Conservation (phyloP, 2,888 invertebrate species). For the Microdon myrmicae region DNA sequence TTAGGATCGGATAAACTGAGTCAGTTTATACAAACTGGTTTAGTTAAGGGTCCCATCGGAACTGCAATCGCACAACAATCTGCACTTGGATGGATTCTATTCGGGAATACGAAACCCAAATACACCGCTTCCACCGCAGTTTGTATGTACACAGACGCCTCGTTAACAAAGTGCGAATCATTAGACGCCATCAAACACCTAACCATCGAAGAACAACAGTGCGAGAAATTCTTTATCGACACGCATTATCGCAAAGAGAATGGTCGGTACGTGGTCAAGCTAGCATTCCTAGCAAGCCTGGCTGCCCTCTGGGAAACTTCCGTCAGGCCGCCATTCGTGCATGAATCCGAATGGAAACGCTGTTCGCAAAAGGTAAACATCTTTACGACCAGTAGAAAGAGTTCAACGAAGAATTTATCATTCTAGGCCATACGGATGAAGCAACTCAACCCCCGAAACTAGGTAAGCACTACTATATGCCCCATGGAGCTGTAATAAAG, state of each 20-base stretch:
- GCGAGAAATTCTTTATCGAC: constrained; percentile 25
- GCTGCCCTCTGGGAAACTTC: constrained; percentile 19
- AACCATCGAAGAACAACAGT: constrained; percentile 24
- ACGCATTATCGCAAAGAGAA: constrained; percentile 11
- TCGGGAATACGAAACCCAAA: neutral
- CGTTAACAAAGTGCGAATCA: constrained; percentile 24
- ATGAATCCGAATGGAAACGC: constrained; percentile 19
- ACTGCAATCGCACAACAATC: constrained; percentile 27
- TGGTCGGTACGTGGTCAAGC: constrained; percentile 27
- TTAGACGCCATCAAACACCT: constrained; percentile 18
- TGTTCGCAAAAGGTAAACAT: constrained; percentile 7
- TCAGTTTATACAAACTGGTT: constrained; percentile 14
- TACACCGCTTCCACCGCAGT: neutral
- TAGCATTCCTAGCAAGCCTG: constrained; percentile 22
- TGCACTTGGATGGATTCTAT: constrained; percentile 28
- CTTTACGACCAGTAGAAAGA: constrained; percentile 9
- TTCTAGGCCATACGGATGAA: constrained; percentile 19
- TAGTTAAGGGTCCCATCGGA: constrained; percentile 21
- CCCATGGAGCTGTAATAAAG: constrained; percentile 25
- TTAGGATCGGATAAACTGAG: constrained; percentile 32
- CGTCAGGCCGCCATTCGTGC: constrained; percentile 20
- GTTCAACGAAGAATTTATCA: constrained; percentile 18
- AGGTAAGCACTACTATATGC: constrained; percentile 9
- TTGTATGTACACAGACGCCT: neutral
- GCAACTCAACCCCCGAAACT: neutral